Conservation (phyloP, 2,888 invertebrate genomes). For the Boloria selene region DNA sequence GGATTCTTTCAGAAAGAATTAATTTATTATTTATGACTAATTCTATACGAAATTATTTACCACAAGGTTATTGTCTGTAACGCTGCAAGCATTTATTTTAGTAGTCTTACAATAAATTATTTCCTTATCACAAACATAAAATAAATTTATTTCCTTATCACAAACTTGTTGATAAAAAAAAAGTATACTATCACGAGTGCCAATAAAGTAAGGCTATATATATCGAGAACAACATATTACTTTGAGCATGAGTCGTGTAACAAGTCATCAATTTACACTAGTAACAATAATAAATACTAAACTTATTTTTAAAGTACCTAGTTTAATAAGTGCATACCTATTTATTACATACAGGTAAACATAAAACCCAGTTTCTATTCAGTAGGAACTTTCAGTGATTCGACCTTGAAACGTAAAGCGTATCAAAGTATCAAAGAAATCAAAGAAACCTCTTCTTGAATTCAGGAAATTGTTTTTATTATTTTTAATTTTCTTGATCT, state of each 20-base stretch:
- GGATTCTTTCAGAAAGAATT: constrained; percentile 55
- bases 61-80: constrained; percentile 20
- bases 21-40: constrained; percentile 48
- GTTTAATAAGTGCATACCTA: too few species aligned
- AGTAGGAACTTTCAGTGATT: too few species aligned
- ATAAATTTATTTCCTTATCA: background rate
- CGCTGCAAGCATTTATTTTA: too few species aligned
- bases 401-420: too few species aligned
- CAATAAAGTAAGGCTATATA: background rate
- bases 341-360: too few species aligned
- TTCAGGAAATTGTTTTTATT: too few species aligned
- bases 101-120: background rate
- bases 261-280: background rate
- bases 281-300: background rate
- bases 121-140: constrained; percentile 2
- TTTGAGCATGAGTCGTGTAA: background rate
- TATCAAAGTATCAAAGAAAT: too few species aligned
- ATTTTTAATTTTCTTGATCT: too few species aligned
- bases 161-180: background rate
- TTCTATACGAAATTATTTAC: constrained; percentile 23
- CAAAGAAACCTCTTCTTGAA: too few species aligned
- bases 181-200: background rate
- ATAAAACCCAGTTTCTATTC: too few species aligned
- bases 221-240: constrained; percentile 9
- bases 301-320: background rate